phyloP scores from a whole-genome alignment of 2,888 invertebrate genomes.

The Drosophila nigritarsus region DNA sequence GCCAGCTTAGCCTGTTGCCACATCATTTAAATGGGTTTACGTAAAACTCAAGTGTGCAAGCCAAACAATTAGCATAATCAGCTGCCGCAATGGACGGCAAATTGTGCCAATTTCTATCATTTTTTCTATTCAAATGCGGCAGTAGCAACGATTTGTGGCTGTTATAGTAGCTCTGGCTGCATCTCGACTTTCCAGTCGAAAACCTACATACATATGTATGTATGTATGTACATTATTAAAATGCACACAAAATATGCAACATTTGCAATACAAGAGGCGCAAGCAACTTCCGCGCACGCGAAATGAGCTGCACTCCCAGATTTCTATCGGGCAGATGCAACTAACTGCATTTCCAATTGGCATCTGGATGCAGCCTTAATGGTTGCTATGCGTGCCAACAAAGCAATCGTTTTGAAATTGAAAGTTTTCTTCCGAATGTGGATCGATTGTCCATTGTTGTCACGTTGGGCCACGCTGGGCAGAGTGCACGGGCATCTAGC shows the following conservation, averaged over 20 bases:
- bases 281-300: conserved; percentile 40
- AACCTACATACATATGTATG: conserved; percentile 5
- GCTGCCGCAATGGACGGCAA: conserved; percentile 67
- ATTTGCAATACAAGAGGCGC: conserved; percentile 30
- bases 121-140: conserved; percentile 66
- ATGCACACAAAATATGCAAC: conserved; percentile 30
- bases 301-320: conserved; percentile 32
- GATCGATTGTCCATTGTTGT: conserved; percentile 54
- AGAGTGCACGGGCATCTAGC: conserved; percentile 41
- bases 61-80: conserved; percentile 67
- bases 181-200: conserved; percentile 53
- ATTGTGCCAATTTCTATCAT: conserved; percentile 79
- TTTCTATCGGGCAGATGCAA: conserved; percentile 46
- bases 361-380: conserved; percentile 6
- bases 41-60: conserved; percentile 58
- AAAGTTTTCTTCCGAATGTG: conserved; percentile 53
- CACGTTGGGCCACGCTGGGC: conserved; percentile 2
- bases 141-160: conserved; percentile 43
- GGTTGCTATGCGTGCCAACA: conserved; percentile 31
- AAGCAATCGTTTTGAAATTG: conserved; percentile 36
- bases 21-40: conserved; percentile 56
- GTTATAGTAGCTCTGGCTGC: conserved; percentile 14
- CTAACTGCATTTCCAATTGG: conserved; percentile 30
- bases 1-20: conserved; percentile 46
- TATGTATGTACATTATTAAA: conserved; percentile 14